Base-by-base conservation (phyloP, 2,888 invertebrate species). In the Drosophila yooni region DNA sequence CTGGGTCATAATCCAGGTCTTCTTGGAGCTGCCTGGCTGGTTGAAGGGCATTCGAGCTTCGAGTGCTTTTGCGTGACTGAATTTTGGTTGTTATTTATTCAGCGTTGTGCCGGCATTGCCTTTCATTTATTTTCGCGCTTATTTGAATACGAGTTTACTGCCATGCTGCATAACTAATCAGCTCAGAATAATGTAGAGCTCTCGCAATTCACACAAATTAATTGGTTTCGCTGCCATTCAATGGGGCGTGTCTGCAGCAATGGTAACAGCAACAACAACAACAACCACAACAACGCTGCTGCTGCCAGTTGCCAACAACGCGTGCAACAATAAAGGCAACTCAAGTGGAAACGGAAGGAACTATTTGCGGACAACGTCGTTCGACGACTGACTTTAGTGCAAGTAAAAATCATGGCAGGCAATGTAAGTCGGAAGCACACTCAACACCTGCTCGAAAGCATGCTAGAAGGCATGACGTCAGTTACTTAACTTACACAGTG, bases 301-400 rank as follows among this genome's bases (percentile, higher is more conserved):
- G 46, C 43, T 46, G 46, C 2, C 46, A 46, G 46, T 46, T 46
- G 46, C 46, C 46, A 25, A 4, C 46, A 46, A 21, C 46, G 13
- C 25, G 4, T 25, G 18, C 29, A 61, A 27, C 40, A 31, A 50
- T 60, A 51, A 65, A 58, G 40, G 53, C 71, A 69, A 70, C 81
- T 88, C 85, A 83, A 56, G 38, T 86, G 83, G 76, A 83, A 86
- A 78, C 89, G 86, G 86, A 86, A 86, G 89, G 86, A 86, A 88
- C 82, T 80, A 86, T 73, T 88, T 86, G 89, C 89, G 86, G 86
- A 75, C 83, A 83, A 76, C 75, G 77, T 83, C 67, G 81, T 66
- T 80, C 76, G 75, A 79, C 70, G 70, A 73, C 57, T 54, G 63
- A 52, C 59, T 66, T 65, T 18, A 43, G 33, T 68, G 36, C 48